These are phyloP conservation scores for Aradus depressus DNA, from an alignment of 2,888 invertebrate genomes.

Conservation along the genomic window DNA sequence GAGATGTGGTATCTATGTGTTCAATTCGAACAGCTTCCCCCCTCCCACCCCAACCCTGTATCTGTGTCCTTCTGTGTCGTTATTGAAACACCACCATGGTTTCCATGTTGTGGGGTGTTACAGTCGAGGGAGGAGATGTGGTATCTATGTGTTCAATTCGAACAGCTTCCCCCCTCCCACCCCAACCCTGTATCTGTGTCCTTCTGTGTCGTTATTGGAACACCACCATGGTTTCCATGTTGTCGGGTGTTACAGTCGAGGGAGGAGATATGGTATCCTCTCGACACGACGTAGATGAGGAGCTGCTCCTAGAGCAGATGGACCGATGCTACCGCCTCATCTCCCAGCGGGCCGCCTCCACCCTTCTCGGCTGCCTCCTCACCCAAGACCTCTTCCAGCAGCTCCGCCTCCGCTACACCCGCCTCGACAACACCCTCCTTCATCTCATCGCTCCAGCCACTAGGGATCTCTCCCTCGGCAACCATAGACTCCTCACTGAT, in stretches of 20 bases:
- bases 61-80: too few relatives aligned
- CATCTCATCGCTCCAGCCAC: slow-evolving; percentile 85
- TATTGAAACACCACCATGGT: too few relatives aligned
- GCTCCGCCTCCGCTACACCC: slow-evolving; percentile 64
- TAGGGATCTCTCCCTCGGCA: slow-evolving; percentile 20
- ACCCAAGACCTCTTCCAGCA: slow-evolving; percentile 60
- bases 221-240: too few relatives aligned
- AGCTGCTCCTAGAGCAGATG: slow-evolving; percentile 57
- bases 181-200: too few relatives aligned
- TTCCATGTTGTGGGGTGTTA: too few relatives aligned
- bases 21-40: too few relatives aligned
- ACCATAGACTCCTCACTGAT: slow-evolving; percentile 34
- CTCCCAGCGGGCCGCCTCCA: slow-evolving; percentile 19
- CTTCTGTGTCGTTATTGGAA: too few relatives aligned
- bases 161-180: too few relatives aligned
- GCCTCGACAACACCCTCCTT: slow-evolving; percentile 73
- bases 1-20: too few relatives aligned
- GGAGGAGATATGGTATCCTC: slow-evolving; percentile 62
- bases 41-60: too few relatives aligned
- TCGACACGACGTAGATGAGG: slow-evolving; percentile 56
- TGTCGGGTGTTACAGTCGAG: slow-evolving; percentile 54
- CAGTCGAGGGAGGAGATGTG: too few relatives aligned
- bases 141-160: too few relatives aligned
- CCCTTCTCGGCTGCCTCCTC: slow-evolving; percentile 39
- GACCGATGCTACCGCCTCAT: slow-evolving; percentile 53